Evolutionary conservation across 2,797 vertebrate species (phyloP), one percentile per base, ranked within the genome.

Genomic region (Gymnoscopelus braueri): DNA sequence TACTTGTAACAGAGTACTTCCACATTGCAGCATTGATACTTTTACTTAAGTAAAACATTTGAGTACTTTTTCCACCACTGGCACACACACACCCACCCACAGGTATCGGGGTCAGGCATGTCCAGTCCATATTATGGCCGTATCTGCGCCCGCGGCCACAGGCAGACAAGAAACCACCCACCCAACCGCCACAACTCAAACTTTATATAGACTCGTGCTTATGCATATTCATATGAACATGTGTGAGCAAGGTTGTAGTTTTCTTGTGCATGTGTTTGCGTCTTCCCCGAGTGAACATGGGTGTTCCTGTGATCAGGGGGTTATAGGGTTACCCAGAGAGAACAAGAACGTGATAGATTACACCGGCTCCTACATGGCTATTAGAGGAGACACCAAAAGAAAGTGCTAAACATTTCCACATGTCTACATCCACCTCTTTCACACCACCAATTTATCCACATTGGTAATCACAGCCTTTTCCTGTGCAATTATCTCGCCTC

Each of bases 391-490:
- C 26, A 65, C 32, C 32, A 44, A 44, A 44, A 44, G 39, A 44
- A 10, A 44, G 9, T 7, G 9, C 39, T 44, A 87, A 75, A 69
- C 66, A 53, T 79, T 85, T 74, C 69, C 68, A 68, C 71, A 69
- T 81, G 83, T 87, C 87, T 81, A 76, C 49, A 74, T 81, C 82
- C 83, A 80, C 75, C 86, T 80, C 72, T 69, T 79, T 86, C 71
- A 71, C 80, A 79, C 65, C 52, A 19, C 64, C 67, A 84, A 44
- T 89, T 88, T 85, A 85, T 87, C 77, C 80, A 86, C 83, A 78
- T 58, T 78, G 64, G 80, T 85, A 84, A 89, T 86, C 79, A 84
- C 79, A 44, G 71, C 63, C 60, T 5, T 44, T 75, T 74, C 68
- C 54, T 9, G 32, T 72, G 77, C 77, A 84, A 88, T 81, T 82